phyloP scores from a whole-genome alignment of 2,797 vertebrate genomes.

The Chelidonichthys spinosus region DNA sequence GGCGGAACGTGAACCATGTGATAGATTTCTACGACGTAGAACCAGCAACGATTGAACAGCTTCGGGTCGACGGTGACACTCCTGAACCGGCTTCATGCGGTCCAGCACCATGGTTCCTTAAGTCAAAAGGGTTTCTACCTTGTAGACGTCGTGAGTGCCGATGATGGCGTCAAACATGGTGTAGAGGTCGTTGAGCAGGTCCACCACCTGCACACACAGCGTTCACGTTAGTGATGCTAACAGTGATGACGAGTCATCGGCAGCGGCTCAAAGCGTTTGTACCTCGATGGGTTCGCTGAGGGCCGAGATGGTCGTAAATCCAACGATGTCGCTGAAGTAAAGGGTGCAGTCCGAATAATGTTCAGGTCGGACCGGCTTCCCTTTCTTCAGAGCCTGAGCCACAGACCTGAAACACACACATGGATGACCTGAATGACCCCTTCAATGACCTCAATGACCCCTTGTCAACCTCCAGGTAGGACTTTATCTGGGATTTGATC shows the following conservation, averaged over 20 bases:
- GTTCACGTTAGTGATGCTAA: neutral
- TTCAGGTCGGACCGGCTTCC: conserved; percentile 87
- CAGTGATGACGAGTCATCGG: rapidly evolving
- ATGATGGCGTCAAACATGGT: conserved; percentile 95
- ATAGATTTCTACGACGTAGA: neutral
- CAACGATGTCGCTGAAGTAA: conserved; percentile 94
- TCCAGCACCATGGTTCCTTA: neutral
- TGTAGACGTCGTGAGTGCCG: conserved; percentile 90
- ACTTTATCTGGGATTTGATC: too few relatives aligned
- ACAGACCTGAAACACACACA: conserved; percentile 81
- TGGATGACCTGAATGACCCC: neutral
- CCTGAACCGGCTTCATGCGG: neutral
- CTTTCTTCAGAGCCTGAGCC: conserved; percentile 90
- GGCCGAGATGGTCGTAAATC: conserved; percentile 93
- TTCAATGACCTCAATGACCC: too few relatives aligned
- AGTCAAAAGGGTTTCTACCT: conserved; percentile 75
- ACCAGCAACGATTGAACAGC: neutral
- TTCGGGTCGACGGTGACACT: too few relatives aligned
- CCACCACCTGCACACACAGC: conserved; percentile 82
- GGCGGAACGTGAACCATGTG: neutral
- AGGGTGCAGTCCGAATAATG: conserved; percentile 89
- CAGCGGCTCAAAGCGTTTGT: neutral
- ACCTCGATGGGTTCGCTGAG: conserved; percentile 92
- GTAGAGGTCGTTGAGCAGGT: conserved; percentile 92
- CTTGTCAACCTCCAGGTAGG: too few relatives aligned